Evolutionary conservation across 2,113 vertebrate genomes (phyloP).

Genomic region (Hyperopisus bebe): DNA sequence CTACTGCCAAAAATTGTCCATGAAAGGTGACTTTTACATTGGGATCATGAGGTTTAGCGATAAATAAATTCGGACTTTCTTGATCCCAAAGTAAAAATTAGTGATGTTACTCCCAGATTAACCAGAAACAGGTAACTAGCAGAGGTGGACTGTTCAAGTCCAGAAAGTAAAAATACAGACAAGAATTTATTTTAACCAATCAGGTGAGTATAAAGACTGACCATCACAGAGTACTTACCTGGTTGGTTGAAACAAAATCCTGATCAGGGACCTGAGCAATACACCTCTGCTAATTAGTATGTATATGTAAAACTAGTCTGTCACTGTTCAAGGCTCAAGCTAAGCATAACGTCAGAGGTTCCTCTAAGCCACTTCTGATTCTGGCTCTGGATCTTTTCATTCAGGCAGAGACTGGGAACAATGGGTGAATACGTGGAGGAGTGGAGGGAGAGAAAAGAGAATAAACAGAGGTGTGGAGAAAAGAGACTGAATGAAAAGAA

Average conservation of each 20-base stretch:
- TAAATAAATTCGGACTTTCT: background rate
- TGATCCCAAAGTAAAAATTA: background rate
- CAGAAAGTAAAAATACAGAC: background rate
- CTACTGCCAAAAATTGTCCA: background rate
- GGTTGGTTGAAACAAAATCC: background rate
- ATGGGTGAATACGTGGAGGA: background rate
- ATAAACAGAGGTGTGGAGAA: background rate
- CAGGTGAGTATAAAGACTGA: background rate
- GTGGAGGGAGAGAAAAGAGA: background rate
- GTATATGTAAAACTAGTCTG: background rate
- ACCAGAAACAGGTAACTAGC: background rate
- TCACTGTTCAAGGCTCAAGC: background rate
- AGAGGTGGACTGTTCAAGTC: background rate
- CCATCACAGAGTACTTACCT: background rate
- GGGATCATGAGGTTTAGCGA: background rate
- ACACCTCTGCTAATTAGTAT: background rate
- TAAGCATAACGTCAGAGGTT: background rate
- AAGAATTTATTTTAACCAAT: background rate
- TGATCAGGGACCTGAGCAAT: background rate
- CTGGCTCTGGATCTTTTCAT: background rate
- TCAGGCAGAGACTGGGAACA: background rate
- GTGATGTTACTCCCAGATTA: background rate
- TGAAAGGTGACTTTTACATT: background rate
- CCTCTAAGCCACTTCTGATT: background rate
- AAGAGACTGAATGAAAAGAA: background rate